phyloP scores from a whole-genome alignment of 2,888 invertebrate genomes.

The Omphaloscelis lunosa region DNA sequence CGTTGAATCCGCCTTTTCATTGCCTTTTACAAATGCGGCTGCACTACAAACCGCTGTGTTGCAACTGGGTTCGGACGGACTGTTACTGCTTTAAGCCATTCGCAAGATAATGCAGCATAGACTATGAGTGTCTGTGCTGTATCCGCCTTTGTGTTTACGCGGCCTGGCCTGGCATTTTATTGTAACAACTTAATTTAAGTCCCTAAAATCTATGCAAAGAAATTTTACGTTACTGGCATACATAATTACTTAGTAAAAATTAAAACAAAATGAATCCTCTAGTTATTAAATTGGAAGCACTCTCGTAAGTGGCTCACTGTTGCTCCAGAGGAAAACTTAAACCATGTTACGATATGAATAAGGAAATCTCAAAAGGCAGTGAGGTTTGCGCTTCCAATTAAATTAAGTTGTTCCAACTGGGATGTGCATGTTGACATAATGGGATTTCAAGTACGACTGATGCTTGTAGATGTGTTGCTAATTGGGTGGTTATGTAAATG shows the following conservation, averaged over 20 bases:
- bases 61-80: too few relatives aligned
- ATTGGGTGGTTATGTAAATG: conserved; percentile 18
- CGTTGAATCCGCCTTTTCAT: too few relatives aligned
- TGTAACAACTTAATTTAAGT: neutral
- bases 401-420: conserved; percentile 55
- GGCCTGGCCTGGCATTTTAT: neutral
- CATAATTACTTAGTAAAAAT: neutral
- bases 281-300: conserved; percentile 4
- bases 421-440: conserved; percentile 58
- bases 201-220: neutral
- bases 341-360: conserved; percentile 39
- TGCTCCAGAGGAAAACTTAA: conserved; percentile 16
- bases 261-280: neutral
- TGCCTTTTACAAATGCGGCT: too few relatives aligned
- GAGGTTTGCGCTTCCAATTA: conserved; percentile 57
- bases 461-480: conserved; percentile 14
- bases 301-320: neutral
- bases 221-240: neutral
- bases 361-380: conserved; percentile 59
- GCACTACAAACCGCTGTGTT: too few relatives aligned
- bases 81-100: too few relatives aligned
- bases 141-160: too few relatives aligned
- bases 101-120: too few relatives aligned
- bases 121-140: too few relatives aligned
- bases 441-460: conserved; percentile 48